Base-by-base conservation (phyloP, 2,797 vertebrate species). In the Enteromius unitaeniatus region DNA sequence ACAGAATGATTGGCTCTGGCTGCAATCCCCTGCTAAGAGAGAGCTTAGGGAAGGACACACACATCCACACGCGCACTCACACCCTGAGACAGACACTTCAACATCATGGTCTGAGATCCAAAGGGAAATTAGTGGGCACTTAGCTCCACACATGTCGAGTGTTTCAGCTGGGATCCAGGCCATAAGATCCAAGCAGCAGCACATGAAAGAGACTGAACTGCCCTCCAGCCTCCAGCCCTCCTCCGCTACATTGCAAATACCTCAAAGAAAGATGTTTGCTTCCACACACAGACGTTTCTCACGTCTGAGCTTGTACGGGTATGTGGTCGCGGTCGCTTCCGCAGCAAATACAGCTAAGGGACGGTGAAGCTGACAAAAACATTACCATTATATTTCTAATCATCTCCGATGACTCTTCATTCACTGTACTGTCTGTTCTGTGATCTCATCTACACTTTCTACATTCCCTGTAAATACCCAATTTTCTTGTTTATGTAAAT, bases 51-150 rank as follows among this genome's bases (percentile, higher is more conserved):
- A 73, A 58, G 65, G 79, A 84, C 79, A 37, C 81, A 75, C 42
- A 76, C 64, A 73, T 47, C 55, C 65, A 53, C 51, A 65, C 67
- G 77, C 75, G 67, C 67, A 73, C 75, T 75, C 87, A 82, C 78
- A 78, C 87, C 51, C 84, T 51, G 47, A 86, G 78, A 85, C 60
- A 86, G 85, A 83, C 64, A 85, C 82, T 86, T 83, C 69, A 73
- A 86, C 83, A 88, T 86, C 87, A 87, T 23, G 87, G 89, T 86
- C 79, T 17, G 67, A 85, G 86, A 92, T 93, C 93, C 91, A 84
- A 92, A 78, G 92, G 91, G 92, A 94, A 94, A 94, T 93, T 93
- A 92, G 91, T 84, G 89, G 87, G 88, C 90, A 92, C 91, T 93
- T 92, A 92, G 88, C 91, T 90, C 87, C 89, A 91, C 90, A 91